Base-by-base conservation (phyloP, 2,888 invertebrate genomes). In the Cyrtodaria siliqua region DNA sequence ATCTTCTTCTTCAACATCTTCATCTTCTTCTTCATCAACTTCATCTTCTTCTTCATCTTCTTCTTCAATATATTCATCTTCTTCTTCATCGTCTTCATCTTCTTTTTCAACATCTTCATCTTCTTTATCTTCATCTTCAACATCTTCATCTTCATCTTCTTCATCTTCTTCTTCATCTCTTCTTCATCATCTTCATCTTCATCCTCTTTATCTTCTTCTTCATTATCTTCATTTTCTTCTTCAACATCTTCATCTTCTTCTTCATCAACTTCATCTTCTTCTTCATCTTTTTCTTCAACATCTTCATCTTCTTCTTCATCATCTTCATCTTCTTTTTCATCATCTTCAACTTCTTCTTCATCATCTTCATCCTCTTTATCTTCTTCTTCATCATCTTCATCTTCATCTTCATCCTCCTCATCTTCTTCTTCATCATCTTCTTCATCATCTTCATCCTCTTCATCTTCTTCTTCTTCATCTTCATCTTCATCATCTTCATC, bases 361-460 rank as follows among this genome's bases (percentile, higher is more conserved):
- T n/a, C n/a, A n/a, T n/a, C n/a, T n/a, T n/a, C n/a, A n/a, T n/a
- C 29, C n/a, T 67, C 16, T 67, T 53, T 26, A 33, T 29, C 55
- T 49, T 49, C 20, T 26, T 67, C 49, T 27, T 50, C 26, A 49
- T 70, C 16, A 38, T 49, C 47, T 29, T 56, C 16, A 33, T 56
- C 57, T 70, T n/a, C n/a, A n/a, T n/a, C n/a, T n/a, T n/a, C n/a
- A n/a, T n/a, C n/a, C n/a, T n/a, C n/a, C n/a, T n/a, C 71, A 50
- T 70, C 44, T 47, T 38, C 44, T 40, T 70, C 49, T 38, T 70
- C 20, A 29, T 49, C 33, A 44, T 61, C 23, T 20, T 52, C 57
- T 38, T 73, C 71, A 53, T 70, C 52, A 40, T 44, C 52, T 24
- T n/a, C n/a, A n/a, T n/a, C n/a, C n/a, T n/a, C n/a, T n/a, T n/a